Conservation (phyloP, 1,140 invertebrate species). For the Trichonephila inaurata region DNA sequence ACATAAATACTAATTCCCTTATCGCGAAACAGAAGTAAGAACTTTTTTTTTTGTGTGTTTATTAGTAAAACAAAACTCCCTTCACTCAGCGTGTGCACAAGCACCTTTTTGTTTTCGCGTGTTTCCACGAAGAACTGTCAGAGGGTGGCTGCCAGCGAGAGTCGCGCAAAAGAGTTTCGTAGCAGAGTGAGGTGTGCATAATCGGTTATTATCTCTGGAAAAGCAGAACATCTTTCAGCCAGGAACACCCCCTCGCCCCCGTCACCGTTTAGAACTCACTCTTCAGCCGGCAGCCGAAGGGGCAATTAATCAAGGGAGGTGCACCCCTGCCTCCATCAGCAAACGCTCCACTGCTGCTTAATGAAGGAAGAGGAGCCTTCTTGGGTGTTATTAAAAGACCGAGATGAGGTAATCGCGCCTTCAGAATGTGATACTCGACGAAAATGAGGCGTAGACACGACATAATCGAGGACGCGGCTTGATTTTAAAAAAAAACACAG, state of each 20-base stretch:
- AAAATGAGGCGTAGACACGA: background rate
- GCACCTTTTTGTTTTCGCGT: background rate
- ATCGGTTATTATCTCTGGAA: conserved; percentile 56
- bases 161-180: background rate
- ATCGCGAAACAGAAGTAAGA: background rate
- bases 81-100: background rate
- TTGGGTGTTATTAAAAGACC: conserved; percentile 23
- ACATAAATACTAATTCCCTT: too few species aligned
- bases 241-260: background rate
- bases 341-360: background rate
- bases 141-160: background rate
- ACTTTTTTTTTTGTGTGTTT: background rate
- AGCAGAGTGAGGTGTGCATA: conserved; percentile 11
- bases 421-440: background rate
- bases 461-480: too few species aligned
- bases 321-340: conserved; percentile 27
- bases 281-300: background rate
- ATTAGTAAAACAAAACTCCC: background rate
- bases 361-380: conserved; percentile 11
- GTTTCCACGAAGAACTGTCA: background rate
- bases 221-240: conserved; percentile 44
- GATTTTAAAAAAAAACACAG: too few species aligned
- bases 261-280: conserved; percentile 48
- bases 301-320: conserved; percentile 11
- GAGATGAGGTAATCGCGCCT: background rate